Percentiles rank a stretch among this genome's conserved stretches.
phyloP scores from a whole-genome alignment of 2,888 invertebrate genomes.

The Orchestes rusci region DNA sequence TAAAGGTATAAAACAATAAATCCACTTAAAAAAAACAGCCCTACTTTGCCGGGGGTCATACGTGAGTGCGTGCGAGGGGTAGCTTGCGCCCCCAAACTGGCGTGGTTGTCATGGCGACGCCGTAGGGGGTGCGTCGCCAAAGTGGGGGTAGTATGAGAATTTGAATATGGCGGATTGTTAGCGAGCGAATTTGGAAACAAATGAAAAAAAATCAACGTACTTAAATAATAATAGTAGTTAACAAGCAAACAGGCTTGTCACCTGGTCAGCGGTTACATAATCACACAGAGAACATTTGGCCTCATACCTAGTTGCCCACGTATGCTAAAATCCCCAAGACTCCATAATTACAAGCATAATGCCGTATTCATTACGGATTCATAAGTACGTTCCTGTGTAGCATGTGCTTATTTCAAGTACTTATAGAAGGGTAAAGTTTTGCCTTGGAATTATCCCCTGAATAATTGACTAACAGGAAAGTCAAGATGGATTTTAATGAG shows the following conservation, averaged over 20 bases:
- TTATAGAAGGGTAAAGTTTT: constrained; percentile 19
- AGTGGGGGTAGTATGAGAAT: constrained; percentile 9
- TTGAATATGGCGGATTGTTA: no score
- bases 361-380: constrained; percentile 18
- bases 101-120: constrained; percentile 13
- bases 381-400: constrained; percentile 12
- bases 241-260: constrained; percentile 6
- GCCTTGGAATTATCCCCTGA: constrained; percentile 19
- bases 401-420: constrained; percentile 18
- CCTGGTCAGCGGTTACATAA: constrained; percentile 4
- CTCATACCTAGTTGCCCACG: not conserved
- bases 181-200: no score
- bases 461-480: no score
- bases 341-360: constrained; percentile 10
- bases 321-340: constrained; percentile 14
- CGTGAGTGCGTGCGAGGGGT: constrained; percentile 18
- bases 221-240: constrained; percentile 29
- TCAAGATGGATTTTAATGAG: no score
- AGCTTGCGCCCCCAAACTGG: constrained; percentile 11
- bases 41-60: constrained; percentile 15
- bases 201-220: constrained; percentile 28
- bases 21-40: constrained; percentile 17
- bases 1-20: no score
- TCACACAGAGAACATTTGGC: constrained; percentile 7
- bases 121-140: constrained; percentile 13